These are phyloP conservation scores for Eilema caniola DNA, from an alignment of 2,888 invertebrate species.

Conservation along the genomic window DNA sequence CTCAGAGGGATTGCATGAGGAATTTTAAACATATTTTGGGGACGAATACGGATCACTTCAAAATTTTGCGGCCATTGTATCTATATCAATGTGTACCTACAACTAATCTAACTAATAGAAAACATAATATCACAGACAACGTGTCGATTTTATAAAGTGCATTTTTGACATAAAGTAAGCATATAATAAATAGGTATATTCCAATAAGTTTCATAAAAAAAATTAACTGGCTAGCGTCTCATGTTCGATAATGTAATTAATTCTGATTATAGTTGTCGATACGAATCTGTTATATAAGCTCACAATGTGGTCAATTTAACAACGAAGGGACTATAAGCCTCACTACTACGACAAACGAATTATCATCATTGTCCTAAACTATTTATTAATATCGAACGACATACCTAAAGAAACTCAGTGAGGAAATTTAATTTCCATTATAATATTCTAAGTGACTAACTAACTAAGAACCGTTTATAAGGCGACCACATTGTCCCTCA, in stretches of 20 bases:
- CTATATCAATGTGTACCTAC: constrained; percentile 41
- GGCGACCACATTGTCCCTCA: constrained; percentile 70
- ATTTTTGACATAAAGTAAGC: constrained; percentile 27
- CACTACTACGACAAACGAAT: constrained; percentile 35
- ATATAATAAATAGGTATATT: constrained; percentile 17
- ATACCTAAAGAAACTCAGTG: constrained; percentile 44
- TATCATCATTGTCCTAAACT: constrained; percentile 36
- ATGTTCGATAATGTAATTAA: constrained; percentile 28
- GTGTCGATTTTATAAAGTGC: constrained; percentile 52
- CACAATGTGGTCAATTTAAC: constrained; percentile 51
- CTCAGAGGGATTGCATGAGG: background rate
- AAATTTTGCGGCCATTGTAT: constrained; percentile 37
- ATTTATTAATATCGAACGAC: constrained; percentile 43
- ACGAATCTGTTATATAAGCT: constrained; percentile 45
- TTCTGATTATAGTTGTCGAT: constrained; percentile 60
- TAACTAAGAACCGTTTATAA: constrained; percentile 52
- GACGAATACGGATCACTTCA: constrained; percentile 34
- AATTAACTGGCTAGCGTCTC: constrained; percentile 26
- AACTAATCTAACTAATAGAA: constrained; percentile 55
- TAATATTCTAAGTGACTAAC: constrained; percentile 51
- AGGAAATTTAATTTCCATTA: constrained; percentile 45
- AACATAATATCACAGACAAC: constrained; percentile 55
- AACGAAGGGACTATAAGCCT: constrained; percentile 41
- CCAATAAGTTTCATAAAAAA: constrained; percentile 32
- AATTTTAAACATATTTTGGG: constrained; percentile 22